phyloP scores from a whole-genome alignment of 2,888 invertebrate genomes.

The Caenorhabditis japonica region DNA sequence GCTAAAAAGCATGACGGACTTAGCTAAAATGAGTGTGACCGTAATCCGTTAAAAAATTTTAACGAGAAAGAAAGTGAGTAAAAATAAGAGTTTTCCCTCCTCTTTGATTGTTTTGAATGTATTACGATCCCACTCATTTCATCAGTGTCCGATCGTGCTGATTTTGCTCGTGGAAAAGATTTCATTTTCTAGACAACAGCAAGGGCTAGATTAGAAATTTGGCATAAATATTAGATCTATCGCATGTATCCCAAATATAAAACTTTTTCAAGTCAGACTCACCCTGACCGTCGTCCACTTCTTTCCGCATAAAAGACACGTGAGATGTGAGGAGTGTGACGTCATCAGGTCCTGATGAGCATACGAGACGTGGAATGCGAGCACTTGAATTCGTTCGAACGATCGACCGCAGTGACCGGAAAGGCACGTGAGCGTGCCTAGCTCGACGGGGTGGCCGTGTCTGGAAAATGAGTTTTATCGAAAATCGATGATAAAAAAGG shows the following conservation, averaged over 20 bases:
- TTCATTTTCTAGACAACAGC: too few species aligned
- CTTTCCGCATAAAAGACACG: constrained; percentile 61
- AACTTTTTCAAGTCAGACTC: not conserved
- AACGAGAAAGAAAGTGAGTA: too few species aligned
- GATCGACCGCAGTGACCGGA: constrained; percentile 33
- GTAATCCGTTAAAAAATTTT: too few species aligned
- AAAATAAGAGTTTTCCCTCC: too few species aligned
- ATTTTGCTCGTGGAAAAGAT: too few species aligned
- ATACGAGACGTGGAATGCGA: constrained; percentile 62
- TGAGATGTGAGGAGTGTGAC: constrained; percentile 11
- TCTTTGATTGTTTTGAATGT: not conserved
- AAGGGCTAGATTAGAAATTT: too few species aligned
- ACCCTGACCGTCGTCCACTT: constrained; percentile 55
- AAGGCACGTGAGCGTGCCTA: constrained; percentile 25
- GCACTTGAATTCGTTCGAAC: constrained; percentile 48
- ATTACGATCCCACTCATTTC: not conserved
- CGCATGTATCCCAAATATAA: not conserved
- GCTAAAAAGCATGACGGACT: too few species aligned
- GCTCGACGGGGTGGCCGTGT: constrained; percentile 16
- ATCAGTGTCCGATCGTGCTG: too few species aligned
- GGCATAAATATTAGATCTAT: too few species aligned
- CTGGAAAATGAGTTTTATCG: constrained; percentile 16
- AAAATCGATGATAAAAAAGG: too few species aligned
- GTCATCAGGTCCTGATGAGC: constrained; percentile 59
- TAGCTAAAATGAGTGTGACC: too few species aligned